phyloP scores from a whole-genome alignment of 1,140 invertebrate species.

The Trachymyrmex septentrionalis region DNA sequence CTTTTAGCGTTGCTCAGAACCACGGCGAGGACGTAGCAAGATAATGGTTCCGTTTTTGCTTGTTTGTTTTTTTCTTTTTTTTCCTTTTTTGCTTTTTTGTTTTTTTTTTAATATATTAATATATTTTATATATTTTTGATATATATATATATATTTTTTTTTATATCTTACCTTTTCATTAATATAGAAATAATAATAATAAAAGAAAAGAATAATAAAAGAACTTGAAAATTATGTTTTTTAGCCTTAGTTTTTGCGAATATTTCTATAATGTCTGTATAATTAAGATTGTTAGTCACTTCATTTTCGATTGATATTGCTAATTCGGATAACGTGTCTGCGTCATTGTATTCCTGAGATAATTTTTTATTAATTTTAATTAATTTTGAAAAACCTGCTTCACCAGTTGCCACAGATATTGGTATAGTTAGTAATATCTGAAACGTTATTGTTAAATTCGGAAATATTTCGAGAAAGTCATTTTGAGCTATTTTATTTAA shows the following conservation, averaged over 20 bases:
- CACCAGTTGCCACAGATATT: too few relatives aligned
- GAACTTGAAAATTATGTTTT: not conserved
- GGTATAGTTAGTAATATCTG: too few relatives aligned
- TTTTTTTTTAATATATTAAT: too few relatives aligned
- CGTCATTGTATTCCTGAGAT: not conserved
- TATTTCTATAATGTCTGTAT: slow-evolving; percentile 1
- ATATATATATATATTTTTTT: too few relatives aligned
- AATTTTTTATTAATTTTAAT: too few relatives aligned
- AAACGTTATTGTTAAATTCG: too few relatives aligned
- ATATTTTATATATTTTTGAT: not conserved
- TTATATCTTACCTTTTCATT: too few relatives aligned
- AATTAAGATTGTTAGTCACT: not conserved
- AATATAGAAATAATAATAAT: too few relatives aligned
- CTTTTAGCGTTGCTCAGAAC: slow-evolving; percentile 20
- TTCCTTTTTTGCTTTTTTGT: not conserved
- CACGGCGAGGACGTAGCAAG: slow-evolving; percentile 22
- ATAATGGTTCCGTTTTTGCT: not conserved
- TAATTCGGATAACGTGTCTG: slow-evolving; percentile 10
- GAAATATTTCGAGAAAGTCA: too few relatives aligned
- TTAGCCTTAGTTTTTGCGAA: not conserved
- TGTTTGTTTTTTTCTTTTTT: not conserved
- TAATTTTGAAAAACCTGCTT: too few relatives aligned
- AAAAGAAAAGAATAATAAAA: too few relatives aligned
- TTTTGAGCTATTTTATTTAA: too few relatives aligned
- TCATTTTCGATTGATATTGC: slow-evolving; percentile 1